Conservation (phyloP, 2,888 invertebrate genomes). For the Drosophila recens region DNA sequence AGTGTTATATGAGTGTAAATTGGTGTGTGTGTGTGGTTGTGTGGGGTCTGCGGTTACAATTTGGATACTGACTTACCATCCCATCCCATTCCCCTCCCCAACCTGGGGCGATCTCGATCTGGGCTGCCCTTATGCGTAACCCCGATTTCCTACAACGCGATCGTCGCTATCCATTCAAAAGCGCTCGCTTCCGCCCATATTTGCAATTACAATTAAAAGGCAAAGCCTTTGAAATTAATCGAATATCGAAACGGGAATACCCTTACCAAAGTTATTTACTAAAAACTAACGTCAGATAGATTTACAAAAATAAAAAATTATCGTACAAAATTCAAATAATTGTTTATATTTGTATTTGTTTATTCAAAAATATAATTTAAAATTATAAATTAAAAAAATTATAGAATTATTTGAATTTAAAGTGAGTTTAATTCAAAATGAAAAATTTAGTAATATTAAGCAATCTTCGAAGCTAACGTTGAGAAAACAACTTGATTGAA, state of each 20-base stretch:
- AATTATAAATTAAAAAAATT: too few species aligned
- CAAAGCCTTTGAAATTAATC: neutral
- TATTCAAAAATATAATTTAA: too few species aligned
- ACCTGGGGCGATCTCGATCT: constrained; percentile 14
- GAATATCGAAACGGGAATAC: constrained; percentile 18
- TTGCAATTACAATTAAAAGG: constrained; percentile 73
- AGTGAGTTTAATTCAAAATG: too few species aligned
- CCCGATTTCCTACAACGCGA: constrained; percentile 58
- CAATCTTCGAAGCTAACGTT: too few species aligned
- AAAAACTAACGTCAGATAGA: neutral
- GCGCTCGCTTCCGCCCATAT: constrained; percentile 69
- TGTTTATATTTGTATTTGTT: too few species aligned
- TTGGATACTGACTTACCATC: constrained; percentile 15
- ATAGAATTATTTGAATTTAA: too few species aligned
- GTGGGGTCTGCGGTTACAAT: constrained; percentile 38
- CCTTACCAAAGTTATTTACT: constrained; percentile 5
- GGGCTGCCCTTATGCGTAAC: constrained; percentile 67
- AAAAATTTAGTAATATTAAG: too few species aligned
- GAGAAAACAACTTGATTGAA: too few species aligned
- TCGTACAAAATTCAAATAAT: too few species aligned
- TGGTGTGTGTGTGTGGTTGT: constrained; percentile 19
- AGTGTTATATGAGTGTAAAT: constrained; percentile 11
- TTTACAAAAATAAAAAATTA: neutral
- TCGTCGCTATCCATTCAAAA: constrained; percentile 60
- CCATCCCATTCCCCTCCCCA: neutral